These are phyloP conservation scores for Penaeus vannamei DNA, from an alignment of 1,140 invertebrate species.

Conservation along the genomic window DNA sequence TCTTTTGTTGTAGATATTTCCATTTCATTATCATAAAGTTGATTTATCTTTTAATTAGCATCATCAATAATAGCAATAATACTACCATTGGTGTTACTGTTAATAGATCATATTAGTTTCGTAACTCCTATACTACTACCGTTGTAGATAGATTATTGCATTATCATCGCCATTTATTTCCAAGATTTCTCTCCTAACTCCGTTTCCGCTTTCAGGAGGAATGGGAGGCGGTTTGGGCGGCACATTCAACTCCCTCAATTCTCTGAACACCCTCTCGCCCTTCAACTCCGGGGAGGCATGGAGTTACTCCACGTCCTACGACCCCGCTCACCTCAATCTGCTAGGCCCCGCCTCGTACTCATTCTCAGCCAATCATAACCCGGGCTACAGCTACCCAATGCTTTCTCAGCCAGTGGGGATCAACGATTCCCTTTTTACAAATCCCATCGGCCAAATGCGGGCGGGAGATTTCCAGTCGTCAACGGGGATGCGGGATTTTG, in stretches of 20 bases:
- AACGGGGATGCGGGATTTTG: slow-evolving; percentile 55
- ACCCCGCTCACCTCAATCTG: slow-evolving; percentile 62
- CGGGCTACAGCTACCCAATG: slow-evolving; percentile 66
- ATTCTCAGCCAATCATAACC: slow-evolving; percentile 64
- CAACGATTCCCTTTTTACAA: slow-evolving; percentile 66
- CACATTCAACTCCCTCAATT: slow-evolving; percentile 59
- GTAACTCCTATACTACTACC: no score
- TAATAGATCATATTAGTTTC: no score
- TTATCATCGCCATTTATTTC: no score
- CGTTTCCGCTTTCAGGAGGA: slow-evolving; percentile 31
- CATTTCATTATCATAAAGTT: no score
- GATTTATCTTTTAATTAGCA: no score
- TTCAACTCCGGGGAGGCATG: slow-evolving; percentile 60
- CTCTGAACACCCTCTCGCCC: slow-evolving; percentile 50
- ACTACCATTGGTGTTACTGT: no score
- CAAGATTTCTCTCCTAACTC: no score
- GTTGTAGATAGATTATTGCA: no score
- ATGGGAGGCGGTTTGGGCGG: slow-evolving; percentile 34
- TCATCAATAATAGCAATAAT: no score
- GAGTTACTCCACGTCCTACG: slow-evolving; percentile 65
- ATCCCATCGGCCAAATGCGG: slow-evolving; percentile 61
- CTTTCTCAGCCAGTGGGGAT: slow-evolving; percentile 66
- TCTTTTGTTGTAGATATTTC: no score
- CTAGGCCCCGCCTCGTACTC: slow-evolving; percentile 60
- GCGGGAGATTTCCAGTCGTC: slow-evolving; percentile 63